phyloP scores from a whole-genome alignment of 2,797 vertebrate species.

The Staurois parvus region DNA sequence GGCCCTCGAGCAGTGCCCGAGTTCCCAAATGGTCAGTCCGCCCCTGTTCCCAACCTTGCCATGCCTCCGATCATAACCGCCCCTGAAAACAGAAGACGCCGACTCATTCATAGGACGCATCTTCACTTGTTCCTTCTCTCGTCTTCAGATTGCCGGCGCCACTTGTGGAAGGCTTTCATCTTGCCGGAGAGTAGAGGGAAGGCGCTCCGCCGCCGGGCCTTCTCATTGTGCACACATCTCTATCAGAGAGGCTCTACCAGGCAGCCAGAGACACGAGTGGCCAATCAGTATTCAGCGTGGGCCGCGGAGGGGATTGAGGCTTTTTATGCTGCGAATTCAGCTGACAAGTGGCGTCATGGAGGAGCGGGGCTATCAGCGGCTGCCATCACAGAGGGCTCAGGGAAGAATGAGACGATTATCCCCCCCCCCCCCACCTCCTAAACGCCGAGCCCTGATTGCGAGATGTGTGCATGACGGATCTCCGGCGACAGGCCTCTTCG shows the following conservation, averaged over 20 bases:
- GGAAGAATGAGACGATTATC: slow-evolving; percentile 3
- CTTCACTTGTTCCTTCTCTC: not conserved
- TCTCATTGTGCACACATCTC: slow-evolving; percentile 6
- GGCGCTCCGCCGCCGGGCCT: not conserved
- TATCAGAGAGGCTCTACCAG: not conserved
- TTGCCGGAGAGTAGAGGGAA: not conserved
- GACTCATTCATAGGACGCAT: not conserved
- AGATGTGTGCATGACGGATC: slow-evolving; percentile 9
- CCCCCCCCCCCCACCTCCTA: not conserved
- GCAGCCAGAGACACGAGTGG: slow-evolving; percentile 5
- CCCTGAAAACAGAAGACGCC: not conserved
- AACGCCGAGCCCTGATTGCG: not conserved
- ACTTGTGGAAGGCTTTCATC: slow-evolving; percentile 21
- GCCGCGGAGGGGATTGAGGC: not conserved
- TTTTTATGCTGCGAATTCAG: slow-evolving; percentile 42
- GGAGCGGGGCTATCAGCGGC: slow-evolving; percentile 24
- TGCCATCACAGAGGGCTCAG: slow-evolving; percentile 3
- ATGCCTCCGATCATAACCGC: not conserved
- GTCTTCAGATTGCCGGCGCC: slow-evolving; percentile 9
- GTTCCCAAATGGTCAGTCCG: too few relatives aligned
- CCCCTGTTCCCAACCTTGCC: too few relatives aligned
- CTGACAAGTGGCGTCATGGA: slow-evolving; percentile 51
- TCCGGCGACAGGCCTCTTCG: not conserved
- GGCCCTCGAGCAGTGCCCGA: too few relatives aligned
- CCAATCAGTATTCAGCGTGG: slow-evolving; percentile 54